Conservation (phyloP, 1,140 invertebrate species). For the Melanaphis sacchari region DNA sequence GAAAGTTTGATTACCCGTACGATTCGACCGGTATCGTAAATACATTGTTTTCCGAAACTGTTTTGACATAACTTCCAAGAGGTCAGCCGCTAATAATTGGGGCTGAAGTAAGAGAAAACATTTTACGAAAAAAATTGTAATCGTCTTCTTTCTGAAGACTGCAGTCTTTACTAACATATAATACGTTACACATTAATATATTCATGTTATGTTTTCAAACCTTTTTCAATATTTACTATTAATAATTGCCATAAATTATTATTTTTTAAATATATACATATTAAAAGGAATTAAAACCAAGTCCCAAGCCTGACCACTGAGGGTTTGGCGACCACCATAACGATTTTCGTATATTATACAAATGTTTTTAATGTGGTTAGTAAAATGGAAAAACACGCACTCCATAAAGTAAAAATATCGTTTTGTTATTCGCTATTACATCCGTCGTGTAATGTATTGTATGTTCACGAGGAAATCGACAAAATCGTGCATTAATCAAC, state of each 20-base stretch:
- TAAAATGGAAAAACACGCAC: background rate
- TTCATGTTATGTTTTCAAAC: background rate
- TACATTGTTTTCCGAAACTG: background rate
- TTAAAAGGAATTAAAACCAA: too few relatives aligned
- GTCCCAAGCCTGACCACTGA: too few relatives aligned
- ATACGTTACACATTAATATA: too few relatives aligned
- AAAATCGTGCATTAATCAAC: background rate
- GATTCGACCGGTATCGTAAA: background rate
- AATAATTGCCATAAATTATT: background rate
- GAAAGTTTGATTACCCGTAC: background rate
- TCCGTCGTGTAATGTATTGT: background rate
- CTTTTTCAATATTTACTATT: background rate
- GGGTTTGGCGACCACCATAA: too few relatives aligned
- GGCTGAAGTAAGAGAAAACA: too few relatives aligned
- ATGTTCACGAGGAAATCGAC: background rate
- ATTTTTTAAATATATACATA: background rate
- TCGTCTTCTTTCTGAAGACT: background rate
- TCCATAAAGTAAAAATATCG: background rate
- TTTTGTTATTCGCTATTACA: background rate
- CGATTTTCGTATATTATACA: too few relatives aligned
- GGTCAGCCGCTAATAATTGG: background rate
- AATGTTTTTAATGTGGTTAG: background rate
- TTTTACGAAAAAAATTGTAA: background rate
- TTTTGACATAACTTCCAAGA: background rate
- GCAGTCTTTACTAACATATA: background rate